phyloP scores from a whole-genome alignment of 1,140 invertebrate species.

The Tetramorium parvispinum region DNA sequence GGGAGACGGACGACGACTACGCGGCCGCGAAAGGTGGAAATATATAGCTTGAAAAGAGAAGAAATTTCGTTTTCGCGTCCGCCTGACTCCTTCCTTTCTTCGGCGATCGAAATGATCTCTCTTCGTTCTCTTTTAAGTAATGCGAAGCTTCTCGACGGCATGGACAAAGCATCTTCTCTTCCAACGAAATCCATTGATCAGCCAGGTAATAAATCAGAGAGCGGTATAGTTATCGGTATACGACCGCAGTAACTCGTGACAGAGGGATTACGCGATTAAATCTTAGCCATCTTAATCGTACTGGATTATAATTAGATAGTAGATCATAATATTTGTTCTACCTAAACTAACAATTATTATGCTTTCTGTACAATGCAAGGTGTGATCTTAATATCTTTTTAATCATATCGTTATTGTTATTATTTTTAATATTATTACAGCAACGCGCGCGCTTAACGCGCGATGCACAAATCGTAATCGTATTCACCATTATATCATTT shows the following conservation, averaged over 20 bases:
- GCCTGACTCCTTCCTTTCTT: not conserved
- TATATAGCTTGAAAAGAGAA: conserved; percentile 7
- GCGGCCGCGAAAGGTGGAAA: not conserved
- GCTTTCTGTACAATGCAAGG: conserved; percentile 85
- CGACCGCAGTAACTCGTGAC: conserved; percentile 55
- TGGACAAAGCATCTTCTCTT: conserved; percentile 1
- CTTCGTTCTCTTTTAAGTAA: not conserved
- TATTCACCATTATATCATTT: conserved; percentile 21
- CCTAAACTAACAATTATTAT: conserved; percentile 84
- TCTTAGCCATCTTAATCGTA: conserved; percentile 58
- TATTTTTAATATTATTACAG: conserved; percentile 65
- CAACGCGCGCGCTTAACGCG: conserved; percentile 31
- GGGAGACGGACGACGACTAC: not conserved
- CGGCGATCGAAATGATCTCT: not conserved
- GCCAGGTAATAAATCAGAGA: conserved; percentile 35
- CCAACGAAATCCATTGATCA: conserved; percentile 46
- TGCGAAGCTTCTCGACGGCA: not conserved
- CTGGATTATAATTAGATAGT: conserved; percentile 74
- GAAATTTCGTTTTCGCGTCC: not conserved
- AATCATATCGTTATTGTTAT: conserved; percentile 60
- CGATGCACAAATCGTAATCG: conserved; percentile 53
- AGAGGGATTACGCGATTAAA: conserved; percentile 59
- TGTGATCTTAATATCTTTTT: conserved; percentile 76
- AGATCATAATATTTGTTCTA: conserved; percentile 82
- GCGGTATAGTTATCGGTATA: conserved; percentile 11